Conservation (phyloP, 2,113 vertebrate genomes). For the human region GRCh38 chr2:200244001-200244500, state of each 20-base stretch:
- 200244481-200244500: not conserved
- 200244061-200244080: not conserved
- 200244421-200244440: not conserved
- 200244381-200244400: not conserved
- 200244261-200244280: not conserved
- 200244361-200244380: not conserved
- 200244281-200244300: not conserved
- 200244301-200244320: not conserved
- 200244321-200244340: not conserved
- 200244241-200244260: not conserved
- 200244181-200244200: not conserved
- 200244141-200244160: conserved; percentile 53
- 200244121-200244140: not conserved
- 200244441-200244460: not conserved
- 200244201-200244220: not conserved
- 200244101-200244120: conserved; percentile 23
- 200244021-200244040: conserved; percentile 25
- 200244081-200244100: not conserved
- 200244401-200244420: not conserved
- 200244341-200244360: not conserved
- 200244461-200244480: not conserved
- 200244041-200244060: not conserved
- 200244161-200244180: conserved; percentile 34
- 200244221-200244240: not conserved
- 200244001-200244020: not conserved